Percentiles rank a stretch among this genome's conserved stretches.
phyloP scores from a whole-genome alignment of 2,888 invertebrate species.

The Andrena minutula region DNA sequence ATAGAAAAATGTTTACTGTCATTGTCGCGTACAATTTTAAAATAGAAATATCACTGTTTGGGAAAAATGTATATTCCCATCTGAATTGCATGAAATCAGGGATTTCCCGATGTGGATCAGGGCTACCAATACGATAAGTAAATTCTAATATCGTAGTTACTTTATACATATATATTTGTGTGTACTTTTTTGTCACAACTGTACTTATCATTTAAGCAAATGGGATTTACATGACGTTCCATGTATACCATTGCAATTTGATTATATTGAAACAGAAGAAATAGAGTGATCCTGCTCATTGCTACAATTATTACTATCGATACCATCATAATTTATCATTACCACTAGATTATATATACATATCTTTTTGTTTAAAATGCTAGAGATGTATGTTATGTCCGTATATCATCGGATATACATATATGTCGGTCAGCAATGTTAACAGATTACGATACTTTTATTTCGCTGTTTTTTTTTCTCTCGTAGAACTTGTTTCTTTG shows the following conservation, averaged over 20 bases:
- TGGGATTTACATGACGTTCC: neutral
- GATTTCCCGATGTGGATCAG: neutral
- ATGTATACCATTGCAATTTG: neutral
- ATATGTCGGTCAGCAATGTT: conserved; percentile 55
- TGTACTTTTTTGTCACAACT: neutral
- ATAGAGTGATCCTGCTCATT: conserved; percentile 43
- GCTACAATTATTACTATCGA: conserved; percentile 44
- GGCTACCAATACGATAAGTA: neutral
- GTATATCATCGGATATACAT: conserved; percentile 41
- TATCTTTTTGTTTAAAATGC: conserved; percentile 55
- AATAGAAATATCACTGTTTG: neutral
- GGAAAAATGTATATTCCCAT: neutral
- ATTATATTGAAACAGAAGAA: neutral
- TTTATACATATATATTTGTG: neutral
- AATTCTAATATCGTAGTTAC: neutral
- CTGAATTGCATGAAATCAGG: neutral
- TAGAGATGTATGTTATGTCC: conserved; percentile 39
- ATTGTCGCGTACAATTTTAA: neutral
- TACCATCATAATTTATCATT: conserved; percentile 51
- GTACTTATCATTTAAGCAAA: neutral
- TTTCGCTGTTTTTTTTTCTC: conserved; percentile 59
- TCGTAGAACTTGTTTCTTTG: conserved; percentile 53
- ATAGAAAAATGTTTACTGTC: neutral
- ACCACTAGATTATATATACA: conserved; percentile 46
- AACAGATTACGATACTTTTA: conserved; percentile 61